phyloP scores from a whole-genome alignment of 1,140 invertebrate genomes.

The Cyclargus thomasi region DNA sequence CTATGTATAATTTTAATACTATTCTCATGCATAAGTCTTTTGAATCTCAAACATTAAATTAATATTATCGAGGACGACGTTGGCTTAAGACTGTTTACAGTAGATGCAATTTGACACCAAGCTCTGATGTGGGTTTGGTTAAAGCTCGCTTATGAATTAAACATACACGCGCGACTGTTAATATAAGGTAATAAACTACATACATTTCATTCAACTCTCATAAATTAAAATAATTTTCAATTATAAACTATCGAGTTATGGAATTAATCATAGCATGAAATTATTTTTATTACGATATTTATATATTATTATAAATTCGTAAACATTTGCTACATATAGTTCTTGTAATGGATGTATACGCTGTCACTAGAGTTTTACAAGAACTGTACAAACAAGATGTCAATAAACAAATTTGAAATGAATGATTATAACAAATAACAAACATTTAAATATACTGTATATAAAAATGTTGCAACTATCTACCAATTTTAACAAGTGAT shows the following conservation, averaged over 20 bases:
- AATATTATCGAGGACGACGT: conserved; percentile 2
- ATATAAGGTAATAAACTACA: neutral
- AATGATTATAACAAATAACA: conserved; percentile 5
- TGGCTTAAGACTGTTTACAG: neutral
- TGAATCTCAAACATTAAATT: conserved; percentile 12
- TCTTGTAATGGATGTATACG: neutral
- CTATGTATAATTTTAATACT: conserved; percentile 3
- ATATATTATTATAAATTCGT: conserved; percentile 14
- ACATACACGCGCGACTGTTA: neutral
- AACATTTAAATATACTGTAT: conserved; percentile 2
- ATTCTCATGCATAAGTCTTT: conserved; percentile 10
- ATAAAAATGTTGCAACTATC: conserved; percentile 14
- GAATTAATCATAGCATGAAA: conserved; percentile 8
- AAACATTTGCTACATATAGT: neutral
- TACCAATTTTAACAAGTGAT: conserved; percentile 8
- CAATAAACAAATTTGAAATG: conserved; percentile 7
- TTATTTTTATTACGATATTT: neutral
- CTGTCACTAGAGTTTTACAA: neutral
- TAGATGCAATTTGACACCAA: conserved; percentile 4
- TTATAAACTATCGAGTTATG: conserved; percentile 12
- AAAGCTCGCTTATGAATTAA: conserved; percentile 5
- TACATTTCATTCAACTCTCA: conserved; percentile 1
- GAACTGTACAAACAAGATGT: neutral
- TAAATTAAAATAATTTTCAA: conserved; percentile 6
- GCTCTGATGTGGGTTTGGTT: neutral